Base-by-base conservation (phyloP, 2,113 vertebrate species). In the Cephalopholis sonnerati region DNA sequence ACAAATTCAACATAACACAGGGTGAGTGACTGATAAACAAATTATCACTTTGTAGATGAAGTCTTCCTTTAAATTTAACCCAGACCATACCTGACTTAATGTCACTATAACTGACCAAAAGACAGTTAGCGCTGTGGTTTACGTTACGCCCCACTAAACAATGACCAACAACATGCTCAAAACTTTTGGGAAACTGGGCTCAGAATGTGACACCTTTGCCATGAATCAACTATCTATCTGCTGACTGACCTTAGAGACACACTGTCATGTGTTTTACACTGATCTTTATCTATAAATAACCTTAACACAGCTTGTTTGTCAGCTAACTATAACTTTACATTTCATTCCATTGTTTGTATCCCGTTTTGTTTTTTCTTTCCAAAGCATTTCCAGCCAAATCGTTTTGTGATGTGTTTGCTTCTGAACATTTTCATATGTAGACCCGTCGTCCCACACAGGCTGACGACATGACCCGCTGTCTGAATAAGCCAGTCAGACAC, bases 311-410 rank as follows among this genome's bases (percentile, higher is more conserved):
- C 71, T 68, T 79, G n/a, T 74, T 84, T 44, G 12, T 84, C 15
- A 58, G n/a, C 22, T 54, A 51, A 62, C 41, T 79, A 27, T 81
- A 53, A 69, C 68, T 68, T 88, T 87, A 8, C 29, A 41, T 74
- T 81, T 12, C 51, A 55, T 90, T 82, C 64, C 10, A 72, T 74
- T 64, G 25, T 74, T 55, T 90, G 15, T 74, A 32, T 80, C 64
- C 16, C 2, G 17, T 50, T 50, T 44, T 41, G 9, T 77, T 76
- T 74, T 84, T 78, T 72, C 71, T 77, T 57, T 74, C 64, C 63
- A 72, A 88, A 80, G 65, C 55, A 48, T 87, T 93, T 94, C 85
- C 94, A 92, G 92, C 91, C 89, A 90, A 89, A 89, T 58, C 4
- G 17, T 86, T 63, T 61, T 74, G 68, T 80, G 25, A 55, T 75